phyloP scores from a whole-genome alignment of 2,888 invertebrate species.

The Netelia inedita region DNA sequence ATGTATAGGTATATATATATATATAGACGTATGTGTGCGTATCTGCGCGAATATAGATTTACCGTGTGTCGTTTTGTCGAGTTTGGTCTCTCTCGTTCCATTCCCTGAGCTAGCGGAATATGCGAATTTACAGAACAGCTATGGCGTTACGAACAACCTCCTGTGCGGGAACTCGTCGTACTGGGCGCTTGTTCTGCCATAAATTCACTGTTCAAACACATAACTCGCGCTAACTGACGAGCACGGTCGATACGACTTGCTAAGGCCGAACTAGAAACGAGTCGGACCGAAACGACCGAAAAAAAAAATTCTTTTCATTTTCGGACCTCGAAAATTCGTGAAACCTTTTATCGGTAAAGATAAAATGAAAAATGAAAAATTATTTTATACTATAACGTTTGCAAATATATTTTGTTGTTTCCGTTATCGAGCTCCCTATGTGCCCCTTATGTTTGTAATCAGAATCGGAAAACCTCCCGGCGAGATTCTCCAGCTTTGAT shows the following conservation, averaged over 20 bases:
- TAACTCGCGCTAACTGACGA: slow-evolving; percentile 36
- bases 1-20: slow-evolving; percentile 1
- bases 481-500: slow-evolving; percentile 2
- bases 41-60: slow-evolving; percentile 21
- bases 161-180: neutral
- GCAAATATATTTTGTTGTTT: no score
- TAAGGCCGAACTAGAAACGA: no score
- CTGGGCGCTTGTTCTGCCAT: slow-evolving; percentile 24
- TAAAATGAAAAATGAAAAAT: no score
- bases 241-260: slow-evolving; percentile 33
- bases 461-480: neutral
- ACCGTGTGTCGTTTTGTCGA: slow-evolving; percentile 36
- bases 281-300: no score
- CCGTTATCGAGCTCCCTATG: no score
- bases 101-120: neutral
- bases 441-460: neutral
- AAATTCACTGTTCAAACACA: slow-evolving; percentile 26
- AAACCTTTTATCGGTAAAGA: no score
- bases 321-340: no score
- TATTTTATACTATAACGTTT: no score
- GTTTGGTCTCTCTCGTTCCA: slow-evolving; percentile 17
- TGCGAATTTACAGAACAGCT: neutral
- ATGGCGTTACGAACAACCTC: slow-evolving; percentile 18
- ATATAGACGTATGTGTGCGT: neutral
- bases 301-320: no score